These are phyloP conservation scores for Rotaria socialis DNA, from an alignment of 2,888 invertebrate genomes.

Conservation along the genomic window DNA sequence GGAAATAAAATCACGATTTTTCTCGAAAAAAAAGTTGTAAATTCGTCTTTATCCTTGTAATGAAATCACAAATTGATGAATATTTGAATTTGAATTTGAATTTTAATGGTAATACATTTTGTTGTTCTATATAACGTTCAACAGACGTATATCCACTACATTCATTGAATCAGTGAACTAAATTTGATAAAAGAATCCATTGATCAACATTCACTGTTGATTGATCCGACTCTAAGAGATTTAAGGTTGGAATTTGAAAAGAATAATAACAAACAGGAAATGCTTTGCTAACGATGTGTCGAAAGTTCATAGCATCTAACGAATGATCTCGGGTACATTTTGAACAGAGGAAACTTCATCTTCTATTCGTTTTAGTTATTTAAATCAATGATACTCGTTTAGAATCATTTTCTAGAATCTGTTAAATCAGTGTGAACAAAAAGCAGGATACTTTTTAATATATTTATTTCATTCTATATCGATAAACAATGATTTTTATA, in stretches of 20 bases:
- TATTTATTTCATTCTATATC: too few species aligned
- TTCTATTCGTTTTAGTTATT: too few species aligned
- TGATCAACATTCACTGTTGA: not conserved
- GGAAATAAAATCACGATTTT: not conserved
- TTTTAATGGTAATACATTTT: not conserved
- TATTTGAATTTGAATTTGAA: not conserved
- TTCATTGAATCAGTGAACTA: not conserved
- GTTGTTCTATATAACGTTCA: not conserved
- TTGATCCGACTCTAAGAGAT: not conserved
- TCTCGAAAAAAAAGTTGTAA: not conserved
- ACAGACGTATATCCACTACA: not conserved
- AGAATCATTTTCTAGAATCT: too few species aligned
- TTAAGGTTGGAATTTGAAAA: not conserved
- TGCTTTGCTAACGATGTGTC: too few species aligned
- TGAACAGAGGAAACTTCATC: too few species aligned
- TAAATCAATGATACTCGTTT: too few species aligned
- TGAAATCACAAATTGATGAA: not conserved
- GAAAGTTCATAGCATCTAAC: not conserved
- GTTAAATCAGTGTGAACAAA: too few species aligned
- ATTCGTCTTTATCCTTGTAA: not conserved
- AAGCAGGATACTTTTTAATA: too few species aligned
- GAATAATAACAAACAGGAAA: not conserved
- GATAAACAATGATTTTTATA: too few species aligned
- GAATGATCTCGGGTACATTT: not conserved
- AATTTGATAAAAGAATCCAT: not conserved